Base-by-base conservation (phyloP, 2,888 invertebrate species). In the Endotricha flammealis region DNA sequence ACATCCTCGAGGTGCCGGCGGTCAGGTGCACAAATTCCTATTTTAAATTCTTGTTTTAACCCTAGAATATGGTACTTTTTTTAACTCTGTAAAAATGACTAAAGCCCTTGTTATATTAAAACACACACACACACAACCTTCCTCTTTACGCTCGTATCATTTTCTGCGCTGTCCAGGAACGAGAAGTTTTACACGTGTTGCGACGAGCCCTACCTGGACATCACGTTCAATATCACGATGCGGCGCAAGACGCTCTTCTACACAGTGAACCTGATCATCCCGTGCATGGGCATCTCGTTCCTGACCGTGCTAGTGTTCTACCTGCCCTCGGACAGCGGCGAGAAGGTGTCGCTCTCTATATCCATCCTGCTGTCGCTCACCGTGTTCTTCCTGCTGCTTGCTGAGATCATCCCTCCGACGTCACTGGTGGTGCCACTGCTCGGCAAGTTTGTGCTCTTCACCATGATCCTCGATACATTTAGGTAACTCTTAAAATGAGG, bases 221-320 rank as follows among this genome's bases (percentile, higher is more conserved):
- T 98, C 77, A 98, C 98, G 45, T 99, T 98, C 90, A 98, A 98
- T 89, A 97, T 99, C 68, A 98, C 98, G 50, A 95, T 97, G 94
- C 90, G 97, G 60, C 90, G 97, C 57, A 97, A 97, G 88, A 97
- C 98, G 35, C 90, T 98, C 56, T 98, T 98, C 90, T 97, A 97
- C 89, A 97, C 97, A 27, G 96, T 98, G 60, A 98, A 97, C 88
- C 91, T 97, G 67, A 97, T 98, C 81, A 96, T 97, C 73, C 97
- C 97, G 46, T 98, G 97, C 79, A 96, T 98, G 92, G 96, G 96
- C 53, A 98, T 98, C 79, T 97, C 97, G 57, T 97, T 97, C 83
- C 92, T 98, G 70, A 98, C 98, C 56, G 95, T 98, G 64, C 91
- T 98, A 68, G 97, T 98, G 65, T 98, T 98, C 90, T 98, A 98